Conservation (phyloP, 2,797 vertebrate genomes). For the Synaphobranchus kaupii region DNA sequence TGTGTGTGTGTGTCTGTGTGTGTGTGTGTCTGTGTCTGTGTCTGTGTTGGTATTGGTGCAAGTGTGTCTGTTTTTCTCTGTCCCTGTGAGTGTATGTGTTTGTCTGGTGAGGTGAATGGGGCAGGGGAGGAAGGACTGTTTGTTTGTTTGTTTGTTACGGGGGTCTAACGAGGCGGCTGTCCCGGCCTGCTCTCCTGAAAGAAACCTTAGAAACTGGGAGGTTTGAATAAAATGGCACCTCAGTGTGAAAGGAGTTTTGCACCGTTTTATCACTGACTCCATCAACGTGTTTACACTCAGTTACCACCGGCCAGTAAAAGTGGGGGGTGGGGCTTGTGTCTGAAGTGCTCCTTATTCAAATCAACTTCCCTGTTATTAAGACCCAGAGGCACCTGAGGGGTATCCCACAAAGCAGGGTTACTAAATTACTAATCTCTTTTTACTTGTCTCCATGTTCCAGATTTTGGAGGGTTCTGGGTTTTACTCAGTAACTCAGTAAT, state of each 20-base stretch:
- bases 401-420: too few relatives aligned
- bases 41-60: background rate
- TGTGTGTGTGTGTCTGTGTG: background rate
- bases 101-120: background rate
- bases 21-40: slow-evolving; percentile 23
- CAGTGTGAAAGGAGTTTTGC: slow-evolving; percentile 60
- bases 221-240: slow-evolving; percentile 54
- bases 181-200: background rate
- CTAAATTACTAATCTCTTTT: too few relatives aligned
- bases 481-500: too few relatives aligned
- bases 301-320: slow-evolving; percentile 54
- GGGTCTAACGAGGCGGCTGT: background rate
- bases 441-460: too few relatives aligned
- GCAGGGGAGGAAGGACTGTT: background rate
- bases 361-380: slow-evolving; percentile 61
- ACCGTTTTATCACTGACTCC: slow-evolving; percentile 58
- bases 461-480: too few relatives aligned
- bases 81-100: too few relatives aligned
- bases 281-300: slow-evolving; percentile 47
- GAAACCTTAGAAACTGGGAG: background rate
- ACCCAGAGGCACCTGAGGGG: slow-evolving; percentile 30
- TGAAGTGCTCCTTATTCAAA: slow-evolving; percentile 62
- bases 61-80: too few relatives aligned
- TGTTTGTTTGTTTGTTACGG: background rate
- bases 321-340: slow-evolving; percentile 62